Evolutionary conservation across 1,140 invertebrate genomes (phyloP), one percentile per base, ranked within the genome.

Genomic region (Brachionus sp.): DNA sequence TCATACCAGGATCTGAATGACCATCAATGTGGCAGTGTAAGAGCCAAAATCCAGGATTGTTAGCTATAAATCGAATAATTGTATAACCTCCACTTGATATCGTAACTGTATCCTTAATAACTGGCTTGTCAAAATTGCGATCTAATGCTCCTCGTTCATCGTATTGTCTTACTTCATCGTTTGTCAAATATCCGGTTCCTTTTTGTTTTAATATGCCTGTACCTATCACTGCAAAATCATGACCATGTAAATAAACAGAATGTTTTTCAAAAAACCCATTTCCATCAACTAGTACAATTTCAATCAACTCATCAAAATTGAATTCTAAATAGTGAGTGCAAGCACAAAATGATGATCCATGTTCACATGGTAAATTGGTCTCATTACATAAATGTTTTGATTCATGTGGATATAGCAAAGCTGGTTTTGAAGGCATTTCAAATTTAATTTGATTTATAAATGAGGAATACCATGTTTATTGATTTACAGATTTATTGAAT

Each of bases 161-260:
- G 6, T 16, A 44, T 37, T 19, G 1, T 64, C 13, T 44, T 44
- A 82, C 83, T 29, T 53, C 3, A 39, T 57, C 35, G 1, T n/a
- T 82, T 5, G 10, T 50, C 25, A 62, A 82, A 33, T 84, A 16
- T 33, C 2, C 10, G 3, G 13, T 46, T n/a, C 6, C 29, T 16
- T 42, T 46, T 13, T 33, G 3, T 7, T 50, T 82, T 35, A 78
- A 83, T 75, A 85, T 84, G 6, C 86, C 92, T 84, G 91, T 89
- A 46, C 90, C 93, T 0, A 93, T 90, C 0, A 93, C 90, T 85
- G 92, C 91, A 87, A 94, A 94, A 85, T 90, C 91, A 87, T 93
- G 92, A 1, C 93, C 93, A 85, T 94, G 93, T 10, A 94, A 88
- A 86, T 94, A 93, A 84, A 93, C 92, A 6, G 93, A 91, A 86